Evolutionary conservation across 2,797 vertebrate species (phyloP).

Genomic region (Loriculus beryllinus): DNA sequence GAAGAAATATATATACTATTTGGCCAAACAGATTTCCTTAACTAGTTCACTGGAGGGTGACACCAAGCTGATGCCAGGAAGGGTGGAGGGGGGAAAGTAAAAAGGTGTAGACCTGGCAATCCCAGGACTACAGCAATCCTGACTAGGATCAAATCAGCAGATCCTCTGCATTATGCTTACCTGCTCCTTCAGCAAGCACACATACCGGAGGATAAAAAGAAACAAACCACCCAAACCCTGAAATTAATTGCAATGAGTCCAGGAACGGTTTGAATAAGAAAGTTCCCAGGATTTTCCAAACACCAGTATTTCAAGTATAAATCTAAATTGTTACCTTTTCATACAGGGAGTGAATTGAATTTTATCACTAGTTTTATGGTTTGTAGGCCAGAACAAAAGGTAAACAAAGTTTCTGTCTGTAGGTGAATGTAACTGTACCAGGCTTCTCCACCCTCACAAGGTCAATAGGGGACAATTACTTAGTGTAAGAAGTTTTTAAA

Average conservation of each 20-base stretch:
- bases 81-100: background rate
- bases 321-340: background rate
- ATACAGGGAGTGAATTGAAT: background rate
- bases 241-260: background rate
- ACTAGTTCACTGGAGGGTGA: background rate
- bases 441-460: background rate
- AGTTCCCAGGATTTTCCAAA: background rate
- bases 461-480: background rate
- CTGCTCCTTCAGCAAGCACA: background rate
- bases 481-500: background rate
- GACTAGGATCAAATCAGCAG: background rate
- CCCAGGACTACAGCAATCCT: background rate
- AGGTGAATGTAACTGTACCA: background rate
- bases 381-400: background rate
- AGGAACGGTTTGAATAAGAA: background rate
- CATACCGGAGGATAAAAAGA: background rate
- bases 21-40: background rate
- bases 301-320: conserved; percentile 32
- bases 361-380: background rate
- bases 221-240: background rate
- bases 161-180: background rate
- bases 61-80: background rate
- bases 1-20: background rate
- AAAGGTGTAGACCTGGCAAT: background rate
- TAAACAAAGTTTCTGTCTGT: background rate